A percentile compares a stretch with the other conserved stretches of the same genome.
Conservation (phyloP, 1,140 invertebrate species). For the Tetragnatha versicolor region DNA sequence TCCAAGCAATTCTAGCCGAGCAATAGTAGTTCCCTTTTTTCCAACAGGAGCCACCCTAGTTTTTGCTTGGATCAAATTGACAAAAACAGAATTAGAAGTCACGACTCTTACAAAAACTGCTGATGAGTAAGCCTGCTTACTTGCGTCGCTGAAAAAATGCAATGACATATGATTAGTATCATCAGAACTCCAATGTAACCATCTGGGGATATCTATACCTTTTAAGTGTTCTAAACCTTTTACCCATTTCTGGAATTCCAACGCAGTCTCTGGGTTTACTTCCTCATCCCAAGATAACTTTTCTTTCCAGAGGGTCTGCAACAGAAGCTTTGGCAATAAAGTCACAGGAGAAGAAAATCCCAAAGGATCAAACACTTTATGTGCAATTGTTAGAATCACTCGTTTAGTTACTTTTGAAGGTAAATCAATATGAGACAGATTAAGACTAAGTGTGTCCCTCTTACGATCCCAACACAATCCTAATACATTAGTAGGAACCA, state of each 20-base stretch:
- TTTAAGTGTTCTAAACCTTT: background rate
- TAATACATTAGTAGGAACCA: slow-evolving; percentile 20
- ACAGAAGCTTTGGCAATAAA: background rate
- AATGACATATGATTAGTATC: background rate
- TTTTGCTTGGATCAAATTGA: slow-evolving; percentile 24
- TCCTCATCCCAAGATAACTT: background rate
- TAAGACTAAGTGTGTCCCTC: slow-evolving; percentile 22
- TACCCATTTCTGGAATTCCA: background rate
- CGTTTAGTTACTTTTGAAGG: background rate
- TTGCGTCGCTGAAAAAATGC: slow-evolving; percentile 9
- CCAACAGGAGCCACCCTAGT: slow-evolving; percentile 21
- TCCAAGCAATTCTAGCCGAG: slow-evolving; percentile 5
- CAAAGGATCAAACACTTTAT: slow-evolving; percentile 9
- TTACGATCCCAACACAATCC: slow-evolving; percentile 5
- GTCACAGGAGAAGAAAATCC: background rate
- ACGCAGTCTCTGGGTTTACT: background rate
- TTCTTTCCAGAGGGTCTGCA: background rate
- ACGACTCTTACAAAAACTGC: background rate
- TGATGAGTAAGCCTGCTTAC: slow-evolving; percentile 20
- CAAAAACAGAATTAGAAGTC: background rate
- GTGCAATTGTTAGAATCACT: background rate
- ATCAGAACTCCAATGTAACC: background rate
- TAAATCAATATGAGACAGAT: background rate
- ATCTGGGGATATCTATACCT: background rate
- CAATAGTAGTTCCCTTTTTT: slow-evolving; percentile 11